Base-by-base conservation (phyloP, 64 coral and sea anemone species). In the Pocillopora verrucosa region DNA sequence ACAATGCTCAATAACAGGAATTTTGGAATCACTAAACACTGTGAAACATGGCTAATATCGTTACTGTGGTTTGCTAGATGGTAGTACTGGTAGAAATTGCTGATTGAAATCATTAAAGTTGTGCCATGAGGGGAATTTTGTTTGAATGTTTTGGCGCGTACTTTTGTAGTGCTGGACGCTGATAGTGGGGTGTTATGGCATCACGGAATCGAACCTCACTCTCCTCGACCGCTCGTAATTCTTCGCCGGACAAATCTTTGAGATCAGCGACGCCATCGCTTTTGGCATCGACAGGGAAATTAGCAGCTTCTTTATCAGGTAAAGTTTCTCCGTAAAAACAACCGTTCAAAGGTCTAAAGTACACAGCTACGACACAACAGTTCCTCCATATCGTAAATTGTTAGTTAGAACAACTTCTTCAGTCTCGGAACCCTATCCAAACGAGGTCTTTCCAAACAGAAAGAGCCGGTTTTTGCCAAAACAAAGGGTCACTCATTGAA, bases 141-240 rank as follows among this genome's bases (percentile, higher is more conserved):
- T 85, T 65, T 70, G 20, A 72, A 85, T n/a, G 11, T 85, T 85
- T 85, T 85, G 82, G 82, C 82, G 82, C 82, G 82, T 85, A 85
- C 82, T 85, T 72, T 72, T 10, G 65, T 72, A 68, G 34, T 19
- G 80, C 16, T 83, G 80, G 34, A 45, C 41, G 19, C 65, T 65
- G 36, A 11, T 7, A 16, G 41, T 0, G 45, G 20, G 64, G 12
- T 1, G 26, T 56, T 72, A 85, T 85, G 82, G 82, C 82, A 64
- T 72, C 82, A 25, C 62, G 35, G 72, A 51, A 56, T 79, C 77
- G 77, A 26, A 79, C 26, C 57, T 79, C 77, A n/a, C 13, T 72
- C 56, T 72, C 82, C 16, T 73, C 38, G 57, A 85, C 16, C n/a
- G 16, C 64, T 20, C 65, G 82, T 7, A 85, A 63, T 41, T 37